Evolutionary conservation across 1,140 invertebrate genomes (phyloP).

Genomic region (Zaprionus vittiger): DNA sequence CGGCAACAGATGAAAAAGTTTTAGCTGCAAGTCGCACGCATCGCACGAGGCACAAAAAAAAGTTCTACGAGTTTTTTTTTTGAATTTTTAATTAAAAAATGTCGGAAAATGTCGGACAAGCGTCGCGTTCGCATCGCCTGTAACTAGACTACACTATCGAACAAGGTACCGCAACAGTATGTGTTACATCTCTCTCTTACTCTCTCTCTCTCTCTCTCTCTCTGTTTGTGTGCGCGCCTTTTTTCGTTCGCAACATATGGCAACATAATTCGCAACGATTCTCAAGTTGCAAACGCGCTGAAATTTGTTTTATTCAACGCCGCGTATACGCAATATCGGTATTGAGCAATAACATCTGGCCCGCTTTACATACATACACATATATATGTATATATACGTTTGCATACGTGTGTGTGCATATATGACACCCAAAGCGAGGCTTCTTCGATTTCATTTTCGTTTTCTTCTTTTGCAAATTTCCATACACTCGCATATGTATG

Average conservation of each 20-base stretch:
- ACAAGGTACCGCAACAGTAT: constrained; percentile 3
- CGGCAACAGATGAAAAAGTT: constrained; percentile 78
- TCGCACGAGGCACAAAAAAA: constrained; percentile 27
- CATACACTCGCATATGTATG: constrained; percentile 25
- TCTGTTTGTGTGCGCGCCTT: constrained; percentile 56
- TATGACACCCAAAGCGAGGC: constrained; percentile 23
- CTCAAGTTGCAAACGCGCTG: constrained; percentile 43
- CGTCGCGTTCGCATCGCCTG: constrained; percentile 23
- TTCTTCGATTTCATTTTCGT: constrained; percentile 31
- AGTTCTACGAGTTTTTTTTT: constrained; percentile 7
- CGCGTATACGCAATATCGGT: constrained; percentile 33
- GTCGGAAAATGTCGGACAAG: constrained; percentile 29
- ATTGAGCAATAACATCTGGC: constrained; percentile 42
- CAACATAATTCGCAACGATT: constrained; percentile 60
- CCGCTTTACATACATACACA: constrained; percentile 17
- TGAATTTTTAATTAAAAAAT: constrained; percentile 19
- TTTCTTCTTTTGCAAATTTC: constrained; percentile 20
- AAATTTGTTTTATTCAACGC: constrained; percentile 43
- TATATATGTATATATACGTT: background rate
- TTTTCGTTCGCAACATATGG: constrained; percentile 69
- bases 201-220: background rate
- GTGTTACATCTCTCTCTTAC: background rate
- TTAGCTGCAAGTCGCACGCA: constrained; percentile 62
- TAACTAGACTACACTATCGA: constrained; percentile 44
- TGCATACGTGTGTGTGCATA: background rate